Percentiles rank a stretch among this genome's conserved stretches.
phyloP scores from a whole-genome alignment of 2,113 vertebrate species.

The Brienomyrus longianalis region DNA sequence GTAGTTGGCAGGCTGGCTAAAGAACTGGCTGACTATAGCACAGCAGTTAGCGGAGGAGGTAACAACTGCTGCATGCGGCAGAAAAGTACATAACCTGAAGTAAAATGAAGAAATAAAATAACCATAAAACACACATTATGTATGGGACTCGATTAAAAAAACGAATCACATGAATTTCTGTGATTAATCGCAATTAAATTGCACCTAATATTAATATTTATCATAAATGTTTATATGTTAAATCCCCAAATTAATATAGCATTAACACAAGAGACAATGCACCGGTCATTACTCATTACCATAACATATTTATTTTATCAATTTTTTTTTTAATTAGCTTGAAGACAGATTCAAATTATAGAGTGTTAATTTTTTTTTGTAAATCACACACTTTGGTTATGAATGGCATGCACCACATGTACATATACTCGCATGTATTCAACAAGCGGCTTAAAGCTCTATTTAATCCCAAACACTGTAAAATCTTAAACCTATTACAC shows the following conservation, averaged over 20 bases:
- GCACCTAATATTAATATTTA: background rate
- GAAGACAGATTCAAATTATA: background rate
- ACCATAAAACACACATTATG: background rate
- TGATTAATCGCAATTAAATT: no score
- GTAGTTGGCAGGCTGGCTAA: background rate
- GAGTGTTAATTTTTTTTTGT: background rate
- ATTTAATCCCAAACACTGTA: background rate
- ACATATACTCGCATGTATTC: background rate
- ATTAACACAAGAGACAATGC: background rate
- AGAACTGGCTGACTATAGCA: background rate
- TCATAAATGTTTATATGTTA: background rate
- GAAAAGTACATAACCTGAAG: background rate
- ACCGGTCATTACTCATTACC: background rate
- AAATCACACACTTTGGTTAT: background rate
- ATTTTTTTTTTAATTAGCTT: background rate
- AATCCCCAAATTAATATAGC: background rate
- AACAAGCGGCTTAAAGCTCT: background rate
- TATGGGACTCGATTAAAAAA: background rate
- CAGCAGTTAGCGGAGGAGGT: background rate
- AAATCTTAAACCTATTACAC: background rate
- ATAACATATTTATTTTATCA: background rate
- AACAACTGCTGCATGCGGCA: background rate
- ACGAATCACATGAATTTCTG: no score
- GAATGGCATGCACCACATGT: background rate
- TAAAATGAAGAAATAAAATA: background rate